Percentiles rank a stretch among this genome's conserved stretches.
Evolutionary conservation across 2,888 invertebrate species (phyloP).

Genomic region (Nebria salina): DNA sequence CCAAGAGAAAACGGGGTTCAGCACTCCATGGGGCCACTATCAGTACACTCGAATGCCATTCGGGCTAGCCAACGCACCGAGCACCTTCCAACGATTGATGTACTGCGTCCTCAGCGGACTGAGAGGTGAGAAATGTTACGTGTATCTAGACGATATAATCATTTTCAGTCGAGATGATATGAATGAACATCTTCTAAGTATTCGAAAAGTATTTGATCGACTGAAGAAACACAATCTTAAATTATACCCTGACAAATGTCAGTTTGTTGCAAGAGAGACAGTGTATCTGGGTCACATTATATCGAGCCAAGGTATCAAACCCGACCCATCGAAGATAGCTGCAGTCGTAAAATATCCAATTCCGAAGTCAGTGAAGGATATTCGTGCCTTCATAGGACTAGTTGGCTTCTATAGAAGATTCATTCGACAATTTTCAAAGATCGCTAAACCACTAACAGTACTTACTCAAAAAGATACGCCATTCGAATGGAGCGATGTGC

Average conservation of each 20-base stretch:
- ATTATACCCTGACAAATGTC: background rate
- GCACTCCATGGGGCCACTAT: conserved; percentile 12
- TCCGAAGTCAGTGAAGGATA: too few relatives aligned
- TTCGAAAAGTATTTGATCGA: conserved; percentile 7
- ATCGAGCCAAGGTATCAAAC: too few relatives aligned
- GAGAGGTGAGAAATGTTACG: conserved; percentile 45
- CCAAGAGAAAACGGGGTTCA: conserved; percentile 50
- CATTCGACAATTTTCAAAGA: too few relatives aligned
- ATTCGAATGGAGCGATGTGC: background rate
- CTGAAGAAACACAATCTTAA: conserved; percentile 3
- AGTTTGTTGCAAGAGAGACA: too few relatives aligned
- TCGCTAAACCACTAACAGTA: background rate
- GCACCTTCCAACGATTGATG: background rate
- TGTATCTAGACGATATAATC: conserved; percentile 37
- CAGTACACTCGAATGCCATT: conserved; percentile 4
- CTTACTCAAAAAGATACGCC: background rate
- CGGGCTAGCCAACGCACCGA: conserved; percentile 1
- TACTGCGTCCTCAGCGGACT: conserved; percentile 49
- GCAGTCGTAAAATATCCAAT: too few relatives aligned
- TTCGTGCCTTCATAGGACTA: too few relatives aligned
- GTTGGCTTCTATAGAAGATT: too few relatives aligned
- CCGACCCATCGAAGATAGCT: too few relatives aligned
- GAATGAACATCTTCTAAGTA: conserved; percentile 21
- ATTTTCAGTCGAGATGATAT: background rate
- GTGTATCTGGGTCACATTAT: too few relatives aligned